Percentiles rank a stretch among this genome's conserved stretches.
These are phyloP conservation scores for Harmothoe impar DNA, from an alignment of 2,888 invertebrate species.

Conservation along the genomic window DNA sequence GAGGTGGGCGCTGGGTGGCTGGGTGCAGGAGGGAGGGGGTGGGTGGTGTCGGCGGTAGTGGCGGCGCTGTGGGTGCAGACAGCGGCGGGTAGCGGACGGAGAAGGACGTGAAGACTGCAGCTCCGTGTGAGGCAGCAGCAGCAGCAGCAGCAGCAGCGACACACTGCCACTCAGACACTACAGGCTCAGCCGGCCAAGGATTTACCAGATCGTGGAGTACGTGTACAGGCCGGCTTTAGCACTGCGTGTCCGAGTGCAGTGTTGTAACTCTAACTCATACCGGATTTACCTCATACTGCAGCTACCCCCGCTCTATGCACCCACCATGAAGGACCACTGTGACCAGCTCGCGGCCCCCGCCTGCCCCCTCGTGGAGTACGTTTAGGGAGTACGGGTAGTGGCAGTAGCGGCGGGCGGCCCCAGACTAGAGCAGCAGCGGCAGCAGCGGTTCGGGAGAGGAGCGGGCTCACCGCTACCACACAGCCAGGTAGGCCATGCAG, in stretches of 20 bases:
- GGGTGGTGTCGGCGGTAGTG: neutral
- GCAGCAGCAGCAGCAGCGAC: neutral
- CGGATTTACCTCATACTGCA: neutral
- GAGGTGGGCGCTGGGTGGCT: neutral
- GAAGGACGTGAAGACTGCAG: neutral
- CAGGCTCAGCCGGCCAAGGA: constrained; percentile 4
- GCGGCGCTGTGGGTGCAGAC: constrained; percentile 22
- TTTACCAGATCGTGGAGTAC: constrained; percentile 50
- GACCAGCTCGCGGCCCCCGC: too few species aligned
- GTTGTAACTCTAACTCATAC: too few species aligned
- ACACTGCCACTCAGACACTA: neutral
- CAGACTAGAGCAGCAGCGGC: neutral
- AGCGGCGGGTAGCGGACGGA: constrained; percentile 29
- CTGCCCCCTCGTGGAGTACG: constrained; percentile 28
- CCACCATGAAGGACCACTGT: neutral
- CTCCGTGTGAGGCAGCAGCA: neutral
- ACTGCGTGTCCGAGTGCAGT: neutral
- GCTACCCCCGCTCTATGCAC: neutral
- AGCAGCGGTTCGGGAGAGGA: neutral
- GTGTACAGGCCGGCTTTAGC: neutral
- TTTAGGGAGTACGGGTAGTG: constrained; percentile 13
- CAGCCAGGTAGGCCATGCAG: constrained; percentile 1
- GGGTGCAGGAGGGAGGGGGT: neutral
- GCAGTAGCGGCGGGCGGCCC: constrained; percentile 28
- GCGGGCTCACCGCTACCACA: neutral